A percentile compares a stretch with the other conserved stretches of the same genome.
phyloP scores from a whole-genome alignment of 2,797 vertebrate species.

The Peromyscus eremicus region DNA sequence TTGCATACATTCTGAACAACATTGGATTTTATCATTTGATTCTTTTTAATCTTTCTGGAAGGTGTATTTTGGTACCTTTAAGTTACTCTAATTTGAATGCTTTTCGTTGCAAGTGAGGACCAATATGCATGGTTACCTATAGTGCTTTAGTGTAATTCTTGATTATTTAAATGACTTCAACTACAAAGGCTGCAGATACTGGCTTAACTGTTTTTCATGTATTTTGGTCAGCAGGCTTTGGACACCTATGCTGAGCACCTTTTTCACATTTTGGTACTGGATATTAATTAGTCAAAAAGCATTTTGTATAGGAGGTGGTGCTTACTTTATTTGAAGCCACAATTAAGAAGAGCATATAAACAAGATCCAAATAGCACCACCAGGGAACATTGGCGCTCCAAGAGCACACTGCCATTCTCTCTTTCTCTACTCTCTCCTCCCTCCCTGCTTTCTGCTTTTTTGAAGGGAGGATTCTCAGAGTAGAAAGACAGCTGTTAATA shows the following conservation, averaged over 20 bases:
- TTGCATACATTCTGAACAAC: neutral
- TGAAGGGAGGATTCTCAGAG: slow-evolving; percentile 11
- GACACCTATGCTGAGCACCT: neutral
- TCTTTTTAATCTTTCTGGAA: slow-evolving; percentile 28
- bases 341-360: slow-evolving; percentile 14
- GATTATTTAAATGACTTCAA: slow-evolving; percentile 39
- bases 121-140: neutral
- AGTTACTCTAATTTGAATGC: slow-evolving; percentile 60
- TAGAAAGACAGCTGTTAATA: slow-evolving; percentile 33
- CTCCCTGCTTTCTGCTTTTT: slow-evolving; percentile 22
- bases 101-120: slow-evolving; percentile 20
- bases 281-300: slow-evolving; percentile 32
- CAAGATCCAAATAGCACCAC: neutral
- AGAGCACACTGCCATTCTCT: neutral
- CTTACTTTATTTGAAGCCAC: slow-evolving; percentile 10
- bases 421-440: neutral
- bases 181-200: slow-evolving; percentile 1
- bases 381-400: neutral
- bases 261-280: slow-evolving; percentile 22
- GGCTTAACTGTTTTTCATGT: slow-evolving; percentile 15
- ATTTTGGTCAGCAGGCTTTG: slow-evolving; percentile 14
- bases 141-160: neutral
- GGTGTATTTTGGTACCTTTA: slow-evolving; percentile 31
- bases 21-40: slow-evolving; percentile 36
- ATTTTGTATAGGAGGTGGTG: neutral